Percentiles rank a stretch among this genome's conserved stretches.
phyloP scores from a whole-genome alignment of 2,888 invertebrate species.

The Nephrocerus scutellatus region DNA sequence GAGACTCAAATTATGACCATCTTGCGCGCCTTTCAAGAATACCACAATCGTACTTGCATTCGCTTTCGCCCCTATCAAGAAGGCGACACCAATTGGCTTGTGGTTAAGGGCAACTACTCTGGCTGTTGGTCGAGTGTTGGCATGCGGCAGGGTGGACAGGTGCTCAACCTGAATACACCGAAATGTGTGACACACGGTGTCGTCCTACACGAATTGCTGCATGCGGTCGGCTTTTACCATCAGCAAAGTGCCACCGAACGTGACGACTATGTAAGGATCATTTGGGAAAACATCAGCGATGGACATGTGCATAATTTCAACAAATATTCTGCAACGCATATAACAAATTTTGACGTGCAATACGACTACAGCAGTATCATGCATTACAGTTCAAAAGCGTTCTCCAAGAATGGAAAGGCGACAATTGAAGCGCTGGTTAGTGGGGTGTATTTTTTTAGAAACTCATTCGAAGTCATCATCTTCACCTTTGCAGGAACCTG shows the following conservation, averaged over 20 bases:
- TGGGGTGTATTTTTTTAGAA: not conserved
- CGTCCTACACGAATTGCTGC: slow-evolving; percentile 70
- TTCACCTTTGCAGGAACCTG: slow-evolving; percentile 40
- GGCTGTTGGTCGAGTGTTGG: slow-evolving; percentile 67
- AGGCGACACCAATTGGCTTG: slow-evolving; percentile 54
- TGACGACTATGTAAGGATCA: slow-evolving; percentile 66
- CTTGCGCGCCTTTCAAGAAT: slow-evolving; percentile 53
- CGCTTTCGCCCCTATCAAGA: slow-evolving; percentile 55
- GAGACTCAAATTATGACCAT: slow-evolving; percentile 50
- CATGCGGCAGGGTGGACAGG: slow-evolving; percentile 54
- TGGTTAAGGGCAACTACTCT: slow-evolving; percentile 50
- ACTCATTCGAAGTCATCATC: not conserved
- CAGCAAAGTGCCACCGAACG: slow-evolving; percentile 74
- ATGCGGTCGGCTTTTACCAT: slow-evolving; percentile 75
- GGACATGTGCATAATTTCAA: slow-evolving; percentile 55
- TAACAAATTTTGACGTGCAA: slow-evolving; percentile 58
- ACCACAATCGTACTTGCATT: slow-evolving; percentile 57
- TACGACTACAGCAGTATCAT: slow-evolving; percentile 69
- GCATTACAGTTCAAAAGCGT: slow-evolving; percentile 64
- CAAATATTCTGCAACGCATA: slow-evolving; percentile 58
- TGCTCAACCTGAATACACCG: slow-evolving; percentile 52
- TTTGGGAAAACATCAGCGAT: slow-evolving; percentile 60
- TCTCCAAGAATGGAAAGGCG: slow-evolving; percentile 58
- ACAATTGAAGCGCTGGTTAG: slow-evolving; percentile 58
- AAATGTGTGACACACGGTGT: slow-evolving; percentile 58